A percentile compares a stretch with the other conserved stretches of the same genome.
Evolutionary conservation across 2,113 vertebrate species (phyloP).

Genomic region (Circaetus gallicus): DNA sequence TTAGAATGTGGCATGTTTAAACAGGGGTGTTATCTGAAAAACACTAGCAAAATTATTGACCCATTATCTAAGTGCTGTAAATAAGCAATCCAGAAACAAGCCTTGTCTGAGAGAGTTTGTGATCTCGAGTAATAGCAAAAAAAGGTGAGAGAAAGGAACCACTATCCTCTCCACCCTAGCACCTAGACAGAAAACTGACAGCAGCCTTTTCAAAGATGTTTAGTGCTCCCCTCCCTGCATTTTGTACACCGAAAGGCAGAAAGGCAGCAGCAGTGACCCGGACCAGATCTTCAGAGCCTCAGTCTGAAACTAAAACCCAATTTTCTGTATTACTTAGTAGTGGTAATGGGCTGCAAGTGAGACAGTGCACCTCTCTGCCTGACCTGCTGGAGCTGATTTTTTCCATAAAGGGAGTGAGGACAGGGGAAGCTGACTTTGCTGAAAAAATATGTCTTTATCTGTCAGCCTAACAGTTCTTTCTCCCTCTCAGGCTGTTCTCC

Average conservation of each 20-base stretch:
- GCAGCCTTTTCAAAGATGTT: not conserved
- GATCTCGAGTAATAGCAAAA: not conserved
- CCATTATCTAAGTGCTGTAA: not conserved
- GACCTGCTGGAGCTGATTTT: not conserved
- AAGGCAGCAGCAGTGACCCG: not conserved
- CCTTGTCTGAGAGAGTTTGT: not conserved
- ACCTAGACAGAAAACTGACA: not conserved
- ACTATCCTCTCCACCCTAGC: not conserved
- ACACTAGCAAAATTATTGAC: not conserved
- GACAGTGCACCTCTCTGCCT: not conserved
- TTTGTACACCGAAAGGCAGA: not conserved
- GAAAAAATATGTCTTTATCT: not conserved
- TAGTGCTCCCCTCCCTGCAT: not conserved
- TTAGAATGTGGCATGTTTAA: not conserved
- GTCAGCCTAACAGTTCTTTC: fast-evolving
- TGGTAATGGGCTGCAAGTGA: not conserved
- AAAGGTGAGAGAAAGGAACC: not conserved
- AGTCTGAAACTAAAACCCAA: not conserved
- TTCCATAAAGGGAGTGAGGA: not conserved
- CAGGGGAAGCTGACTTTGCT: not conserved
- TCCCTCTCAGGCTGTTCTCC: constrained; percentile 89
- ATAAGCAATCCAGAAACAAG: not conserved
- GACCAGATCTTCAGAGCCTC: not conserved
- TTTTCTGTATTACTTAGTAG: not conserved
- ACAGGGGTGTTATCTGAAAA: not conserved